Evolutionary conservation across 2,888 invertebrate species (phyloP).

Genomic region (Penaeus monodon): DNA sequence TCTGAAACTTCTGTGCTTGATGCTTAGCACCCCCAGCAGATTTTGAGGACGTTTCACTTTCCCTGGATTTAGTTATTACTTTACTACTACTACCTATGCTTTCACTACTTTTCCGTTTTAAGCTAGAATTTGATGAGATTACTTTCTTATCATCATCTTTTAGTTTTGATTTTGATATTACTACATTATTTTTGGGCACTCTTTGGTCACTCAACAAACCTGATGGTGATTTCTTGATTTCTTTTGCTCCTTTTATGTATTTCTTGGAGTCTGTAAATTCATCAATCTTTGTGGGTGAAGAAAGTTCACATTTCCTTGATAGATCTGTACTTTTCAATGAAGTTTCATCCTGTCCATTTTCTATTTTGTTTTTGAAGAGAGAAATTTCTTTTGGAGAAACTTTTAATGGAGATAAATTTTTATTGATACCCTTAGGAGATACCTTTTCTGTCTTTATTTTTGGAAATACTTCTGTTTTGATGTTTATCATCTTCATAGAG

Average conservation of each 20-base stretch:
- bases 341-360: slow-evolving; percentile 38
- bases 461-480: slow-evolving; percentile 52
- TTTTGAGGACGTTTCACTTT: slow-evolving; percentile 17
- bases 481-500: slow-evolving; percentile 70
- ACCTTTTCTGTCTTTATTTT: slow-evolving; percentile 60
- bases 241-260: slow-evolving; percentile 27
- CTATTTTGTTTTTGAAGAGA: slow-evolving; percentile 45
- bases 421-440: slow-evolving; percentile 56
- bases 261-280: slow-evolving; percentile 27
- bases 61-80: slow-evolving; percentile 26
- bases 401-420: slow-evolving; percentile 36
- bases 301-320: slow-evolving; percentile 39
- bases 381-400: slow-evolving; percentile 38
- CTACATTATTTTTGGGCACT: slow-evolving; percentile 56
- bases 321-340: slow-evolving; percentile 40
- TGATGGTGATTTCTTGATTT: slow-evolving; percentile 31
- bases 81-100: slow-evolving; percentile 21
- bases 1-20: slow-evolving; percentile 29
- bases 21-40: slow-evolving; percentile 24
- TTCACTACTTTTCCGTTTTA: slow-evolving; percentile 40
- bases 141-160: slow-evolving; percentile 52
- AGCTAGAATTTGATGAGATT: slow-evolving; percentile 26
- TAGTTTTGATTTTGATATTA: slow-evolving; percentile 53
- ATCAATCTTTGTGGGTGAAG: slow-evolving; percentile 37
- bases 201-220: slow-evolving; percentile 52